These are phyloP conservation scores for Strigamia crassipes DNA, from an alignment of 2,888 invertebrate species.

Conservation along the genomic window DNA sequence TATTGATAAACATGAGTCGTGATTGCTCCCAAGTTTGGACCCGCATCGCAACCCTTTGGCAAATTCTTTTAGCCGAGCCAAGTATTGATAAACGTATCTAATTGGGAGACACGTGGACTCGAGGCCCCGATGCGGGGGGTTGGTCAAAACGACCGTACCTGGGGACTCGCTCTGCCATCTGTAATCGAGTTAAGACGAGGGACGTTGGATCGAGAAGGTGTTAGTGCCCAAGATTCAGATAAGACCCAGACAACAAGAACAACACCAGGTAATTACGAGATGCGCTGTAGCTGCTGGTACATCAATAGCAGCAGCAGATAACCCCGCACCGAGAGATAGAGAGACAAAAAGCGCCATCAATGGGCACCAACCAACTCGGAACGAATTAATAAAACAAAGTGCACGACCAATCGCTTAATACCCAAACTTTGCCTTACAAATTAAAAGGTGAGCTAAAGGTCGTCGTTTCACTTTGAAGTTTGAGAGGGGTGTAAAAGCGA, in stretches of 20 bases:
- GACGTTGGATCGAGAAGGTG: background rate
- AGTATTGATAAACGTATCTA: slow-evolving; percentile 30
- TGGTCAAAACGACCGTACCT: slow-evolving; percentile 44
- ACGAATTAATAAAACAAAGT: background rate
- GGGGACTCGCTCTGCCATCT: slow-evolving; percentile 36
- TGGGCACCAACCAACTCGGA: background rate
- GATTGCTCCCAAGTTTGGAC: background rate
- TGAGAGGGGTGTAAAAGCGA: background rate
- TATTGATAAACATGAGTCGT: background rate
- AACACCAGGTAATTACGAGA: slow-evolving; percentile 30
- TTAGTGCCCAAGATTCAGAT: background rate
- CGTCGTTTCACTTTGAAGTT: slow-evolving; percentile 11
- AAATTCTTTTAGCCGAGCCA: background rate
- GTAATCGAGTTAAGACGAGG: slow-evolving; percentile 43
- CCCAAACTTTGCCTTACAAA: slow-evolving; percentile 30
- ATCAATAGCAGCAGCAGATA: slow-evolving; percentile 19
- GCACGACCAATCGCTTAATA: background rate
- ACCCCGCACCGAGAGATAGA: background rate
- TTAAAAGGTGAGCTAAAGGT: slow-evolving; percentile 26
- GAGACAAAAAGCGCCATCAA: background rate
- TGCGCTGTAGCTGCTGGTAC: background rate
- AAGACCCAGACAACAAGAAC: slow-evolving; percentile 23
- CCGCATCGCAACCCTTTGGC: slow-evolving; percentile 7
- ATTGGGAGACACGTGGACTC: slow-evolving; percentile 36
- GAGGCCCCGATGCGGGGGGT: slow-evolving; percentile 24